Evolutionary conservation across 2,113 vertebrate genomes (phyloP), one percentile per base, ranked within the genome.

Genomic region (Callopanchax toddi): DNA sequence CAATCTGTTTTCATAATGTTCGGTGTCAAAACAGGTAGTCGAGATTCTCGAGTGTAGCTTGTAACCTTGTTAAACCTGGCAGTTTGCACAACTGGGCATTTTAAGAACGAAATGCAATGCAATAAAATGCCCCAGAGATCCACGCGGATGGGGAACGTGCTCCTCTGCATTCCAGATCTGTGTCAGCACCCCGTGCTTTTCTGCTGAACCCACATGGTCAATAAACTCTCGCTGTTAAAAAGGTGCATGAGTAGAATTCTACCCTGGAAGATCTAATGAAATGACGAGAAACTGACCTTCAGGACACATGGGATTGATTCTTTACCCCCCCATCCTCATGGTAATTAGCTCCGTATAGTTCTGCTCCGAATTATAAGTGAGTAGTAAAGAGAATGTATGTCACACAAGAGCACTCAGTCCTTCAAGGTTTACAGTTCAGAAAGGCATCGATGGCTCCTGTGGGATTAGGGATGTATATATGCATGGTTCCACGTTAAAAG

Each of bases 241-340:
- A 76, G 76, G 78, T 17, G 57, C 82, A 81, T 59, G 66, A 80
- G 86, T 62, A 40, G 74, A 76, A 79, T 81, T 76, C 22, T 50
- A 6, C 59, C 60, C 73, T 65, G 62, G 37, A 67, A 84, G 72
- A 85, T 84, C 83, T 79, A 77, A 83, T 81, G 80, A 79, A 89
- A 84, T 82, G 80, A 85, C 44, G 53, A 59, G 53, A 76, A 83
- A 76, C 54, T 87, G 84, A 85, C 89, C 89, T 90, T 89, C 78
- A 80, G 66, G 66, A 84, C 74, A 75, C 85, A 55, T 60, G 72
- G 80, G 81, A 86, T 87, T 85, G 78, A 86, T 84, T 81, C 73
- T 75, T 78, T 79, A 82, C 73, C 69, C 39, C 52, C 72, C 52
- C 72, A 61, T 71, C 74, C 79, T 83, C 81, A 66, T 87, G 78